These are phyloP conservation scores for Callyntrura guangdongensis DNA, from an alignment of 2,888 invertebrate genomes.

Conservation along the genomic window DNA sequence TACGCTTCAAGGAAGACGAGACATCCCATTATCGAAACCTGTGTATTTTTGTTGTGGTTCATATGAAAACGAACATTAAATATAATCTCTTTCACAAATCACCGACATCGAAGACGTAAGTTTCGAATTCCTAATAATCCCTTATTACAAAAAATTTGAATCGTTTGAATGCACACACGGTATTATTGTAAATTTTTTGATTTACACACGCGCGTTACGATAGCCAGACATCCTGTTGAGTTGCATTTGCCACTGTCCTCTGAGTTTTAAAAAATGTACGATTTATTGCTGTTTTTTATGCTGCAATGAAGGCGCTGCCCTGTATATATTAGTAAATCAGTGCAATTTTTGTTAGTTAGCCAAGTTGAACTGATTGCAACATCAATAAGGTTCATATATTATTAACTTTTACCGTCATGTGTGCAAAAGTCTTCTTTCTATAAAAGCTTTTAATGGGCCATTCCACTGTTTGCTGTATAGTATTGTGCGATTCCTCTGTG, in stretches of 20 bases:
- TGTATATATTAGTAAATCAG: no score
- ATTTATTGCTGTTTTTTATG: conserved; percentile 9
- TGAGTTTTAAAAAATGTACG: conserved; percentile 4
- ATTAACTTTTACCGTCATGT: no score
- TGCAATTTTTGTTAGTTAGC: neutral
- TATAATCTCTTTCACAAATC: neutral
- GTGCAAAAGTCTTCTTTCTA: no score
- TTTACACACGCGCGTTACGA: conserved; percentile 1
- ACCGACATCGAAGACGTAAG: conserved; percentile 11
- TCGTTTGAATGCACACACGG: neutral
- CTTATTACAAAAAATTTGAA: neutral
- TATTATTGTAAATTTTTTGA: neutral
- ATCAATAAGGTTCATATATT: neutral
- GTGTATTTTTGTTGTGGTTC: neutral
- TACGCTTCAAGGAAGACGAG: conserved; percentile 44
- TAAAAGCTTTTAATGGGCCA: conserved; percentile 7
- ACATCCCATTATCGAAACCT: neutral
- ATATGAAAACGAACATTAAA: neutral
- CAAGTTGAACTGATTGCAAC: conserved; percentile 33
- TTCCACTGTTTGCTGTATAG: conserved; percentile 5
- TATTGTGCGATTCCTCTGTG: neutral
- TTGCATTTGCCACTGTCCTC: neutral
- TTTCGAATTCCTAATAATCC: neutral
- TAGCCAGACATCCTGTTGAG: conserved; percentile 28
- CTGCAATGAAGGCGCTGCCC: conserved; percentile 9